Percentiles rank a stretch among this genome's conserved stretches.
Conservation (phyloP, 2,113 vertebrate genomes). For the Dolichallabes microphthalmus region DNA sequence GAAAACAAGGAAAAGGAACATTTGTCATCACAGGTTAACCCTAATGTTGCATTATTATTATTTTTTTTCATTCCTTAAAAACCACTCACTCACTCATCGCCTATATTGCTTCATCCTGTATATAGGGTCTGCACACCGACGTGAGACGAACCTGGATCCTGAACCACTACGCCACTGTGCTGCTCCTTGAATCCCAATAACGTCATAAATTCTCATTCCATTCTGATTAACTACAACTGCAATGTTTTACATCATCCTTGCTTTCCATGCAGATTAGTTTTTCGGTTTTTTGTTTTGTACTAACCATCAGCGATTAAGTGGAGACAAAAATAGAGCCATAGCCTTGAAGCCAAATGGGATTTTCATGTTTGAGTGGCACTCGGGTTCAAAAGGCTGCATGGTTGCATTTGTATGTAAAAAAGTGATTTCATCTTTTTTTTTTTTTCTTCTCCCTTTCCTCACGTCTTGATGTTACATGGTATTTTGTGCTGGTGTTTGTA, state of each 20-base stretch:
- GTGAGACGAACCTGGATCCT: too few species aligned
- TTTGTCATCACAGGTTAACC: not conserved
- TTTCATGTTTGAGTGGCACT: constrained; percentile 38
- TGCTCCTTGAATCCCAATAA: not conserved
- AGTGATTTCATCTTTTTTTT: constrained; percentile 16
- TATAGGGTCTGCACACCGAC: too few species aligned
- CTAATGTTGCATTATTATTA: not conserved
- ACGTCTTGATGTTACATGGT: constrained; percentile 7
- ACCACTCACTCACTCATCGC: too few species aligned
- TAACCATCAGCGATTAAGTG: not conserved
- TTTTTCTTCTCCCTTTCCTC: not conserved
- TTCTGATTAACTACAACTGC: not conserved
- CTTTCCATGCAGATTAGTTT: not conserved
- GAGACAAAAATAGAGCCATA: constrained; percentile 14
- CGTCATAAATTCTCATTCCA: not conserved
- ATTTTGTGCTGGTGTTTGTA: constrained; percentile 13
- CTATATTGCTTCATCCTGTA: too few species aligned
- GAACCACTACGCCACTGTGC: too few species aligned
- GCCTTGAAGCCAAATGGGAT: constrained; percentile 44
- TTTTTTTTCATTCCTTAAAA: not conserved
- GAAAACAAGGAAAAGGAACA: too few species aligned
- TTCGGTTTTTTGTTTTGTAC: not conserved
- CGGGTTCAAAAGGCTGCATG: not conserved
- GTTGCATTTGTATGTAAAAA: constrained; percentile 5
- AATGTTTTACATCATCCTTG: not conserved